Base-by-base conservation (phyloP, 92 coral and sea anemone genomes). In the Muricea muricata region DNA sequence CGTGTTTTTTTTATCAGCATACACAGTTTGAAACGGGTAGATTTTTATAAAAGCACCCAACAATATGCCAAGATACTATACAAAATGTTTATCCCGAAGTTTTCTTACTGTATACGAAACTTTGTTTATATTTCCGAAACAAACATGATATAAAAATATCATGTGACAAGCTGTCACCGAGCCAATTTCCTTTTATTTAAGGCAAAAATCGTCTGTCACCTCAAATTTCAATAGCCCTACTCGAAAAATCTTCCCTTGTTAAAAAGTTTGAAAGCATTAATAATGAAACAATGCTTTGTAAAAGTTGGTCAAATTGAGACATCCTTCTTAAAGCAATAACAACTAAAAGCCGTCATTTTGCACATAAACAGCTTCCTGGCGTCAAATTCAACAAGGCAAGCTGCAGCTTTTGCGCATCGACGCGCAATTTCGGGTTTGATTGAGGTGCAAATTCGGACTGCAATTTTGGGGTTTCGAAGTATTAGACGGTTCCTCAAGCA, bases 281-380 rank as follows among this genome's bases (percentile, higher is more conserved):
- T 63, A 63, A 63, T 63, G 8, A 63, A 63, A 63, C 41, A 63
- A 63, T 25, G 61, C 2, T 54, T 54, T n/a, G 70, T 26, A 26
- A 63, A 63, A 63, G 2, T 39, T n/a, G 10, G 37, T 4, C 37
- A 1, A 63, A 30, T 28, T 17, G 8, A 6, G 5, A 30, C 37
- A 63, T 63, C 70, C 70, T 63, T 63, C 35, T 63, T 63, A 63
- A 21, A 61, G 20, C 7, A 63, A 39, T 63, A 28, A 30, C 9
- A 17, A 63, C 24, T 52, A 0, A 18, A 52, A 28, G 37, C n/a
- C 70, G 70, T 35, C 37, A 20, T 63, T 28, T 63, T 63, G 37
- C 70, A 15, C 37, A 3, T 0, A 63, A 57, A 11, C 37, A 13
- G 18, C 12, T 32, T 63, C 70, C 37, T 63, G 37, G 34, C 39